Evolutionary conservation across 2,888 invertebrate genomes (phyloP).

Genomic region (Drosophila quasianomalipes): DNA sequence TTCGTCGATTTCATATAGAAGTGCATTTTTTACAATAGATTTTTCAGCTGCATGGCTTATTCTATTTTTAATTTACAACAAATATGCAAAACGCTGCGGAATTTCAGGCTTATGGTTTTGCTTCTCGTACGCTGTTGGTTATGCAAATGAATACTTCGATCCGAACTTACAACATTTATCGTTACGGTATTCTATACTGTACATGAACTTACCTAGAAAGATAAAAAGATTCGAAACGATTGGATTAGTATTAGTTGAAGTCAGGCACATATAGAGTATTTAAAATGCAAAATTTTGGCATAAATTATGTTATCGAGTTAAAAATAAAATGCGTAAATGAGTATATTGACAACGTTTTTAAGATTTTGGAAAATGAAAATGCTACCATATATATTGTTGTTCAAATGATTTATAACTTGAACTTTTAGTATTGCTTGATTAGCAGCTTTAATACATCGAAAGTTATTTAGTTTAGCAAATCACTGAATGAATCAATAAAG

Average conservation of each 20-base stretch:
- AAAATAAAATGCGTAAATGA: neutral
- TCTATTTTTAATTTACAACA: conserved; percentile 67
- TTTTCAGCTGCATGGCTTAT: conserved; percentile 60
- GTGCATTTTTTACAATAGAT: conserved; percentile 34
- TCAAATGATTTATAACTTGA: neutral
- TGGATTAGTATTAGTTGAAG: conserved; percentile 13
- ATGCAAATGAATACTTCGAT: conserved; percentile 27
- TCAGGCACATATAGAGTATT: neutral
- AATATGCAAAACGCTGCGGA: conserved; percentile 47
- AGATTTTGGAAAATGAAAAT: neutral
- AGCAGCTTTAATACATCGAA: neutral
- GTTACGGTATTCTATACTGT: neutral
- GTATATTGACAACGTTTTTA: neutral
- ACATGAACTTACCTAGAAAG: conserved; percentile 70
- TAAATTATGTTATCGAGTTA: neutral
- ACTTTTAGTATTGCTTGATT: neutral
- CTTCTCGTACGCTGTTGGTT: neutral
- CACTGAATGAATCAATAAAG: neutral
- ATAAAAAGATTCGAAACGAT: conserved; percentile 14
- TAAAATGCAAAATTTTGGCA: neutral
- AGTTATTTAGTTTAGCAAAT: neutral
- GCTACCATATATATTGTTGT: neutral
- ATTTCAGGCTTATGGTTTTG: conserved; percentile 17
- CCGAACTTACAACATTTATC: conserved; percentile 62
- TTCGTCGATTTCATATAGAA: neutral